Percentiles rank a stretch among this genome's conserved stretches.
These are phyloP conservation scores for Archips xylosteana DNA, from an alignment of 2,888 invertebrate species.

Conservation along the genomic window DNA sequence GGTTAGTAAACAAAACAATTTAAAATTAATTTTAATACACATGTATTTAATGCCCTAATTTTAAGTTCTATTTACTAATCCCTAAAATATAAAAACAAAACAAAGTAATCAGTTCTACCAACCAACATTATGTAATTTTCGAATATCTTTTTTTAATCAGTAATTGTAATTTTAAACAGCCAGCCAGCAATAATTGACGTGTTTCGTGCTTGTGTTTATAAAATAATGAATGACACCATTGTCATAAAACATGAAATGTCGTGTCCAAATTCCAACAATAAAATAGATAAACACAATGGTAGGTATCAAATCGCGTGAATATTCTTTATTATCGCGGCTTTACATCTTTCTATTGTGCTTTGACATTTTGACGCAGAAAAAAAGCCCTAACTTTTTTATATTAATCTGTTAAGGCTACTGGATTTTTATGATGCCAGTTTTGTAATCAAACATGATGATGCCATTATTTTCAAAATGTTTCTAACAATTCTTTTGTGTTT, in stretches of 20 bases:
- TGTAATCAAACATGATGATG: conserved; percentile 3
- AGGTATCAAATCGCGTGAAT: conserved; percentile 54
- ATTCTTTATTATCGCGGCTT: conserved; percentile 51
- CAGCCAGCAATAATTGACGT: conserved; percentile 25
- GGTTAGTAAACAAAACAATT: conserved; percentile 74
- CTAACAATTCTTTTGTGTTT: conserved; percentile 11
- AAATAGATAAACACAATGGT: conserved; percentile 40
- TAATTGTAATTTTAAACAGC: too few relatives aligned
- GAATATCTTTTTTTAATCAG: too few relatives aligned
- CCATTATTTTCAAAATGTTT: neutral
- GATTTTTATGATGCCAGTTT: conserved; percentile 6
- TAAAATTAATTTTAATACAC: neutral
- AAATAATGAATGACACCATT: conserved; percentile 51
- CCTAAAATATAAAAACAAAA: neutral
- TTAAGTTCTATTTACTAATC: too few relatives aligned
- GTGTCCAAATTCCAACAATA: conserved; percentile 35
- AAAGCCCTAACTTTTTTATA: conserved; percentile 33
- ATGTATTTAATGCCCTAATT: neutral
- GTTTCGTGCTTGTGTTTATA: conserved; percentile 32
- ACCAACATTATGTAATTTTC: neutral
- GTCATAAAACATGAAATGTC: conserved; percentile 49
- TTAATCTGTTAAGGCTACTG: conserved; percentile 21
- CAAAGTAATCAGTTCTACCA: neutral
- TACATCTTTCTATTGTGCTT: conserved; percentile 52
- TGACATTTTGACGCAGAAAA: conserved; percentile 50